Conservation (phyloP, 2,113 vertebrate species). For the Plecturocebus donacophilus region DNA sequence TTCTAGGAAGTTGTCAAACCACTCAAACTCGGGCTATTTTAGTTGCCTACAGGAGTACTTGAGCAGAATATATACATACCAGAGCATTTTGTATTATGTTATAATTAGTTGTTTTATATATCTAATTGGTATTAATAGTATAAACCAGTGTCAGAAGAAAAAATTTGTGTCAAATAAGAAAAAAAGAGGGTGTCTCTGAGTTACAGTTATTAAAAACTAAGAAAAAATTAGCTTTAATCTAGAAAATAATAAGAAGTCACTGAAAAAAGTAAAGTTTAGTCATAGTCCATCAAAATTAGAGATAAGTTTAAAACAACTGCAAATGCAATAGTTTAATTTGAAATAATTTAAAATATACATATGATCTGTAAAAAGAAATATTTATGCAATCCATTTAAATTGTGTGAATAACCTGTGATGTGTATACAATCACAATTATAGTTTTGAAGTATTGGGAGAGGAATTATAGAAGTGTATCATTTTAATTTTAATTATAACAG, state of each 20-base stretch:
- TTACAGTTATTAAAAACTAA: neutral
- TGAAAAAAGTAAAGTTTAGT: neutral
- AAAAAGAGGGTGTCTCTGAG: neutral
- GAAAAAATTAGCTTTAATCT: neutral
- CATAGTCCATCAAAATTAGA: neutral
- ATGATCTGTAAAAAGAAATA: neutral
- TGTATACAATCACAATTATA: neutral
- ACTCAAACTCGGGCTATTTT: neutral
- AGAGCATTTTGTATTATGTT: neutral
- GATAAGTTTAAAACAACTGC: neutral
- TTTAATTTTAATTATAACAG: neutral
- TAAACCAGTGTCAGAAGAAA: neutral
- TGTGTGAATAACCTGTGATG: neutral
- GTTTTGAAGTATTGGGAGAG: neutral
- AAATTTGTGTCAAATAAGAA: neutral
- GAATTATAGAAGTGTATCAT: neutral
- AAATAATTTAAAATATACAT: neutral
- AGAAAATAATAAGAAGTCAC: neutral
- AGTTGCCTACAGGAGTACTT: neutral
- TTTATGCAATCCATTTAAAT: neutral
- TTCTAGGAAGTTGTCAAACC: neutral
- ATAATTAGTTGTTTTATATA: neutral
- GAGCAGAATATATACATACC: neutral
- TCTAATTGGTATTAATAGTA: neutral
- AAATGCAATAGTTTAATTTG: neutral